Base-by-base conservation (phyloP, 2,888 invertebrate species). In the Tenthredo livida region DNA sequence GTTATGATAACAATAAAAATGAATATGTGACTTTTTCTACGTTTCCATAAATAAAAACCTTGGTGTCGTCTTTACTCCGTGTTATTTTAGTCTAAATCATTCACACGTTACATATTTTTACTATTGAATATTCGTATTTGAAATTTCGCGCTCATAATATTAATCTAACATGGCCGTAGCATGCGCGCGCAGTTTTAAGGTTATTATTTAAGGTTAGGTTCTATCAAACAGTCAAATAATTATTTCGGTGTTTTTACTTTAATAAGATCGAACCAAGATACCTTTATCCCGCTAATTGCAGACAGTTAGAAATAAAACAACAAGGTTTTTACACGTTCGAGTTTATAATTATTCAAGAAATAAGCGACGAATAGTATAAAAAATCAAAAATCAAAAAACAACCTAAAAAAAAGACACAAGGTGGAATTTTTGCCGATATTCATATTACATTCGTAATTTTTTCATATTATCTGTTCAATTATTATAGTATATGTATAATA, bases 371-470 rank as follows among this genome's bases (percentile, higher is more conserved):
- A 17, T 17, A 50, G 5, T 17, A 50, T 17, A n/a, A 9, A n/a
- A 54, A 54, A 50, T 33, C 1, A 33, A 33, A 33, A 33, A 33
- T 33, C 1, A 33, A 33, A 33, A 33, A 33, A 33, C 33, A 33
- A 33, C 33, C 33, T 33, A n/a, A n/a, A 54, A 6, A 6, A 5
- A 17, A 17, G 1, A 47, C 17, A 54, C 7, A 54, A 54, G 54
- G 54, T 54, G 54, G 54, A 54, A 54, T 54, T 54, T 54, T 54
- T 54, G n/a, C n/a, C 54, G 54, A n/a, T 54, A 54, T 54, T 54
- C n/a, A 54, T n/a, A n/a, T 7, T 54, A 54, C n/a, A 54, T 7
- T n/a, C 54, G n/a, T 54, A 54, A 54, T 54, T n/a, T n/a, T 54
- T 2, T n/a, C n/a, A 6, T n/a, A n/a, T n/a, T n/a, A 54, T 54